Conservation (phyloP, 2,888 invertebrate species). For the Drosophila seclusa region DNA sequence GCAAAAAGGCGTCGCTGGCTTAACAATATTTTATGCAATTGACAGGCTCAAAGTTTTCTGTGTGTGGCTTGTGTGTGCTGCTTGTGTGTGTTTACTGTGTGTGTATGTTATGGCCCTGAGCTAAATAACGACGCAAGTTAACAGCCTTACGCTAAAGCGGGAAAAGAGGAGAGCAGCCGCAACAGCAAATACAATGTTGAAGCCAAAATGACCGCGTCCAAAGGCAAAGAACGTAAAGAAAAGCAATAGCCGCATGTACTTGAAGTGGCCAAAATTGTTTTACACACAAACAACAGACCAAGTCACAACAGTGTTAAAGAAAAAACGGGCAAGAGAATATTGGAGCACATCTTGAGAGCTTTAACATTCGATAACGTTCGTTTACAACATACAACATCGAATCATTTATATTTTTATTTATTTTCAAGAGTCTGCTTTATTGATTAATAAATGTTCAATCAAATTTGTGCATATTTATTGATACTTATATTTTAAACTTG, state of each 20-base stretch:
- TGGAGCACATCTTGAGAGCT: background rate
- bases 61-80: slow-evolving; percentile 4
- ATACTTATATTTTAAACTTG: background rate
- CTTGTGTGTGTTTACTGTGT: slow-evolving; percentile 20
- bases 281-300: slow-evolving; percentile 48
- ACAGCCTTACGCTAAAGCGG: background rate
- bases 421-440: background rate
- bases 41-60: slow-evolving; percentile 50
- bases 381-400: background rate
- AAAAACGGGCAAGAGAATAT: background rate
- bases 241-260: slow-evolving; percentile 65
- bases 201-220: slow-evolving; percentile 73
- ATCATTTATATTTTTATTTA: background rate
- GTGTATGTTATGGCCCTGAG: slow-evolving; percentile 65
- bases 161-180: slow-evolving; percentile 14
- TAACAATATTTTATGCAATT: slow-evolving; percentile 69
- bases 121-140: slow-evolving; percentile 66
- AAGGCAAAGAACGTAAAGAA: slow-evolving; percentile 44
- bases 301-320: too few relatives aligned
- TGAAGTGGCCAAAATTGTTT: slow-evolving; percentile 43
- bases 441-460: background rate
- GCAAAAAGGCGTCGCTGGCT: slow-evolving; percentile 43
- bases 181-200: slow-evolving; percentile 65
- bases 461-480: background rate
- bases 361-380: background rate